These are phyloP conservation scores for Tenthredo notha DNA, from an alignment of 2,888 invertebrate genomes.

Conservation along the genomic window DNA sequence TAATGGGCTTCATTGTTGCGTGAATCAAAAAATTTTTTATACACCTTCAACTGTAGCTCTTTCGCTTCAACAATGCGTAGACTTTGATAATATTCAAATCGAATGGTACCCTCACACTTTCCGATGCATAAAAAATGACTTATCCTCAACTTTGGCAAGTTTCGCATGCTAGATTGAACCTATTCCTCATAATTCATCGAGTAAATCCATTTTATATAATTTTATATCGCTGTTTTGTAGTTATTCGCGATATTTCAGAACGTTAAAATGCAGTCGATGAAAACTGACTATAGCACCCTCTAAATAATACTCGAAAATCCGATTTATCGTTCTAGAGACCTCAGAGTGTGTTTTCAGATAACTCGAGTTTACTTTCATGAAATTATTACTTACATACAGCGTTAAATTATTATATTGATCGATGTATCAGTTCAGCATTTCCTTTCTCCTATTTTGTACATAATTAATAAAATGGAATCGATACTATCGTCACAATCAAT, in stretches of 20 bases:
- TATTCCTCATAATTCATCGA: background rate
- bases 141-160: no score
- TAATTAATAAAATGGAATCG: background rate
- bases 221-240: background rate
- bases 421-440: slow-evolving; percentile 17
- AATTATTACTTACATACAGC: background rate
- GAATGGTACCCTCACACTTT: no score
- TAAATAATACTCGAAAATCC: no score
- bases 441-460: slow-evolving; percentile 20
- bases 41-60: no score
- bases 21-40: no score
- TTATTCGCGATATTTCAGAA: background rate
- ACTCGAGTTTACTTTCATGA: background rate
- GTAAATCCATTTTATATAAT: background rate
- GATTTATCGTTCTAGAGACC: background rate
- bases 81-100: no score
- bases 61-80: no score
- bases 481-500: slow-evolving; percentile 3
- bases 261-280: background rate
- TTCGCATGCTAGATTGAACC: background rate
- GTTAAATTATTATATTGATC: background rate
- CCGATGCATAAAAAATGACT: no score
- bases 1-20: no score
- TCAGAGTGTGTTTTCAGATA: background rate
- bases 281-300: background rate